Evolutionary conservation across 2,888 invertebrate species (phyloP).

Genomic region (Eupithecia pulchellata): DNA sequence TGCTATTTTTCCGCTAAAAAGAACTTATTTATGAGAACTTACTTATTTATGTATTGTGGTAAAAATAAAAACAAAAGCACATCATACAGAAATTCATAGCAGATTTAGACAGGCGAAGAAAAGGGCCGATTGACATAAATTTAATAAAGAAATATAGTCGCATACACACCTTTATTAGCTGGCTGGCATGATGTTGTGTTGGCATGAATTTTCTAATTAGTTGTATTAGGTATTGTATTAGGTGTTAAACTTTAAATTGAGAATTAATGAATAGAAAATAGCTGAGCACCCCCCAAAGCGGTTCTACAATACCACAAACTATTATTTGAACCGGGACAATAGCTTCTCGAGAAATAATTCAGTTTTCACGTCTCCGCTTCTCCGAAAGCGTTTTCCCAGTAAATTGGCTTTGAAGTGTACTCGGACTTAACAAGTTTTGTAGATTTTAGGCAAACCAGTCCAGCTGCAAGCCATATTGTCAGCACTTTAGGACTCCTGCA

Average conservation of each 20-base stretch:
- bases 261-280: background rate
- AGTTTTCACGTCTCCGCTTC: conserved; percentile 41
- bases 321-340: conserved; percentile 13
- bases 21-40: background rate
- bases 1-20: background rate
- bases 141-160: background rate
- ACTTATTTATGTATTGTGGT: background rate
- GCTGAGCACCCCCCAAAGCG: background rate
- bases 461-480: conserved; percentile 18
- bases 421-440: conserved; percentile 41
- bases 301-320: conserved; percentile 3
- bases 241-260: background rate
- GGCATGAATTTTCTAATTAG: no score
- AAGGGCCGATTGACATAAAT: background rate
- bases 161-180: no score
- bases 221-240: no score
- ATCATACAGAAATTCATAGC: background rate
- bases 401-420: conserved; percentile 43
- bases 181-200: no score
- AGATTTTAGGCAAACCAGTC: conserved; percentile 32
- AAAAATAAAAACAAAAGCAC: background rate
- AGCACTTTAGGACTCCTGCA: background rate
- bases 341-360: conserved; percentile 19
- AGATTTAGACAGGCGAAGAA: background rate
- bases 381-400: conserved; percentile 40